phyloP scores from a whole-genome alignment of 2,113 vertebrate species.

The Paradoxurus hermaphroditus region DNA sequence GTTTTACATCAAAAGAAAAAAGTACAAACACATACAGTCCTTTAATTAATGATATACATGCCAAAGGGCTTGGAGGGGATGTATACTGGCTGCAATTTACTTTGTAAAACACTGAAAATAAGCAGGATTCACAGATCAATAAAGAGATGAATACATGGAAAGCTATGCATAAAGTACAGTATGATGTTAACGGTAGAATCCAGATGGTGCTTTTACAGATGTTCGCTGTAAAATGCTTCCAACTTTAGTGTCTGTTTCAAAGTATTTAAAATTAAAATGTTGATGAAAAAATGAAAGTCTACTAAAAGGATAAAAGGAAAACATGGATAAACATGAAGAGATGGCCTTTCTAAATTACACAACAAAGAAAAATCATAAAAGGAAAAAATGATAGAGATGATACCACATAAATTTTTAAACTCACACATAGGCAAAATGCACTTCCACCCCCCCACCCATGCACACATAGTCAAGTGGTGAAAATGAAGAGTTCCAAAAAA shows the following conservation, averaged over 20 bases:
- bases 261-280: neutral
- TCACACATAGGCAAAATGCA: neutral
- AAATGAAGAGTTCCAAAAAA: neutral
- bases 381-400: neutral
- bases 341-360: neutral
- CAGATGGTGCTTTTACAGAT: neutral
- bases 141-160: neutral
- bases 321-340: neutral
- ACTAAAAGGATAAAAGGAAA: neutral
- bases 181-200: neutral
- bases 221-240: neutral
- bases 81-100: neutral
- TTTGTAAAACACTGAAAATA: neutral
- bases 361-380: neutral
- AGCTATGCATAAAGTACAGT: neutral
- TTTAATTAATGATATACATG: neutral
- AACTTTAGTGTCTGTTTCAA: neutral
- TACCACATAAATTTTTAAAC: neutral
- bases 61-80: neutral
- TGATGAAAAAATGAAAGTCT: neutral
- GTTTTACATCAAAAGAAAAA: neutral
- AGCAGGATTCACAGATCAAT: neutral
- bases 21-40: neutral
- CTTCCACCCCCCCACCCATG: accelerated
- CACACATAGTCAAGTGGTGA: neutral